These are phyloP conservation scores for Caenorhabditis zanzibari DNA, from an alignment of 2,888 invertebrate genomes.

Conservation along the genomic window DNA sequence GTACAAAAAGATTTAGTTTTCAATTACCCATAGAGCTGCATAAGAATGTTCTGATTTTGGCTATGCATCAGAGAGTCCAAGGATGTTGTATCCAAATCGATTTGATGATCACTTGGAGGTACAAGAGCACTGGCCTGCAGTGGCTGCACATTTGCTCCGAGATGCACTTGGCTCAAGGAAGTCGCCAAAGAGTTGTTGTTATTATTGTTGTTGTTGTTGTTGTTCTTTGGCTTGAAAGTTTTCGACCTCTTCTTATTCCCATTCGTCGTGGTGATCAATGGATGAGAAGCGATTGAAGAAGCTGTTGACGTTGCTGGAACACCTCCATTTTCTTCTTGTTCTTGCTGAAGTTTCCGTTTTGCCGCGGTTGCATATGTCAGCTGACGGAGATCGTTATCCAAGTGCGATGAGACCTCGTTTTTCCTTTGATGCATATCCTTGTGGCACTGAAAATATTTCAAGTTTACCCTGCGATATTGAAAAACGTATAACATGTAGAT, in stretches of 20 bases:
- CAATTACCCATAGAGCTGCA: conserved; percentile 73
- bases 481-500: background rate
- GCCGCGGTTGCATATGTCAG: conserved; percentile 83
- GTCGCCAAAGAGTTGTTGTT: conserved; percentile 20
- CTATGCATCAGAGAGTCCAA: conserved; percentile 74
- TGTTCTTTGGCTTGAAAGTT: conserved; percentile 21
- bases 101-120: conserved; percentile 73
- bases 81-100: conserved; percentile 75
- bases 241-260: conserved; percentile 69
- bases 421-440: conserved; percentile 83
- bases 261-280: conserved; percentile 72
- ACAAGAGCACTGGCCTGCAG: conserved; percentile 71
- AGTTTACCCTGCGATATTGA: background rate
- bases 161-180: conserved; percentile 43
- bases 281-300: conserved; percentile 63
- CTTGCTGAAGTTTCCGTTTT: conserved; percentile 74
- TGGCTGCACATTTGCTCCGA: conserved; percentile 66
- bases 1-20: too few species aligned
- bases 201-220: conserved; percentile 30
- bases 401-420: conserved; percentile 78
- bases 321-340: conserved; percentile 66
- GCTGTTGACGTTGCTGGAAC: conserved; percentile 57
- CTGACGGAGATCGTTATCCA: conserved; percentile 79
- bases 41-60: conserved; percentile 72
- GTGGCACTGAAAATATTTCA: conserved; percentile 68